Evolutionary conservation across 2,797 vertebrate genomes (phyloP).

Genomic region (Sebastes kiyomatsui): DNA sequence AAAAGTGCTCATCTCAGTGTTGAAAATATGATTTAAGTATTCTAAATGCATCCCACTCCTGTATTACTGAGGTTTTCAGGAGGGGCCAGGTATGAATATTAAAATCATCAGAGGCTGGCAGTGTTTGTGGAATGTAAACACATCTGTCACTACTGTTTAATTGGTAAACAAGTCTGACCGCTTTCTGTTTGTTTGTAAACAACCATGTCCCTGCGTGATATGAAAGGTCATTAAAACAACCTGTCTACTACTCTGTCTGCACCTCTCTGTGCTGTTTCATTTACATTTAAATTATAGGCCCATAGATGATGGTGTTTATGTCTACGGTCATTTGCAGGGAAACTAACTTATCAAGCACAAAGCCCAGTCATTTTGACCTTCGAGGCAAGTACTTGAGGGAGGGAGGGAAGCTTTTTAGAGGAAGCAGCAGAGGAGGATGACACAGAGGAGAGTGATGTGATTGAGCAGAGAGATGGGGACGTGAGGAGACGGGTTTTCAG

Average conservation of each 20-base stretch:
- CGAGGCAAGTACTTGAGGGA: neutral
- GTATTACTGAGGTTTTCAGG: slow-evolving; percentile 32
- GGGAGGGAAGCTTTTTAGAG: neutral
- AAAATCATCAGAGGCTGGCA: slow-evolving; percentile 67
- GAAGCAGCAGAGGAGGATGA: neutral
- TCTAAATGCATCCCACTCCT: slow-evolving; percentile 25
- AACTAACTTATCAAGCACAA: slow-evolving; percentile 11
- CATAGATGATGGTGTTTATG: slow-evolving; percentile 3
- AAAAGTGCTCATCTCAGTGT: neutral
- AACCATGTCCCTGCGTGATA: slow-evolving; percentile 75
- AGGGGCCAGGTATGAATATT: slow-evolving; percentile 78
- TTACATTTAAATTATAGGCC: slow-evolving; percentile 59
- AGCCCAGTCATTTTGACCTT: slow-evolving; percentile 35
- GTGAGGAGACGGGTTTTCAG: neutral
- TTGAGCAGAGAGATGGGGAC: neutral
- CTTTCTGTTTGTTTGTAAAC: slow-evolving; percentile 78
- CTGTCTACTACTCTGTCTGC: slow-evolving; percentile 48
- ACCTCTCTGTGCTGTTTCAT: slow-evolving; percentile 29
- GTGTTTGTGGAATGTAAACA: slow-evolving; percentile 78
- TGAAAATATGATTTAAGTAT: slow-evolving; percentile 13
- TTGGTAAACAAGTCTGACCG: slow-evolving; percentile 77
- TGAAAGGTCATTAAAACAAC: slow-evolving; percentile 76
- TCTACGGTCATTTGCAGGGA: slow-evolving; percentile 7
- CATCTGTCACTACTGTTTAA: slow-evolving; percentile 80
- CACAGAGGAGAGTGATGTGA: slow-evolving; percentile 1